Evolutionary conservation across 92 coral and sea anemone species (phyloP).

Genomic region (Parazoanthus darwini): DNA sequence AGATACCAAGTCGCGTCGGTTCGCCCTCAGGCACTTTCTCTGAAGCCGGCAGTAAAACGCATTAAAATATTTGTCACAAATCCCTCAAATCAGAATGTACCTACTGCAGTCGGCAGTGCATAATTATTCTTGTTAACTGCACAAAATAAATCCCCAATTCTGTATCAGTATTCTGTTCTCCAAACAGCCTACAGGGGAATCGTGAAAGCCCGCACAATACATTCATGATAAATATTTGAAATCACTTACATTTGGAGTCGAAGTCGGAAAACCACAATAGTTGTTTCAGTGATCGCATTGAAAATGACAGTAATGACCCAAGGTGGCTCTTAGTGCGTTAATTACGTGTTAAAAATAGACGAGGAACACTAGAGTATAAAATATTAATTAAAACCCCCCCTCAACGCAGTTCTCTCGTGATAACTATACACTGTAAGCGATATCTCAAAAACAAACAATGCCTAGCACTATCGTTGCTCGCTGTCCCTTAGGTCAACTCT

Average conservation of each 20-base stretch:
- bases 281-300: not conserved
- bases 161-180: not conserved
- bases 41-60: not conserved
- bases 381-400: not conserved
- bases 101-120: not conserved
- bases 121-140: not conserved
- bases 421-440: not conserved
- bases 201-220: not conserved
- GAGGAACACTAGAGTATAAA: not conserved
- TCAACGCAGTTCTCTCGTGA: constrained; percentile 19
- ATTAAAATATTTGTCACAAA: not conserved
- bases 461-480: not conserved
- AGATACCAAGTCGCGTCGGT: not conserved
- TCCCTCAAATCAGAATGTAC: not conserved
- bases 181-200: not conserved
- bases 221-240: too few relatives aligned
- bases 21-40: not conserved
- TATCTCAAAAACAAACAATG: constrained; percentile 24
- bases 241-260: not conserved
- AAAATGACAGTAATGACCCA: not conserved
- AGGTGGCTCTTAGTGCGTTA: constrained; percentile 7
- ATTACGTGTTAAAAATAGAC: constrained; percentile 28
- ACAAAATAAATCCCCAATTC: not conserved
- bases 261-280: not conserved
- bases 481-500: constrained; percentile 17